Evolutionary conservation across 2,888 invertebrate genomes (phyloP).

Genomic region (Parnassius apollo): DNA sequence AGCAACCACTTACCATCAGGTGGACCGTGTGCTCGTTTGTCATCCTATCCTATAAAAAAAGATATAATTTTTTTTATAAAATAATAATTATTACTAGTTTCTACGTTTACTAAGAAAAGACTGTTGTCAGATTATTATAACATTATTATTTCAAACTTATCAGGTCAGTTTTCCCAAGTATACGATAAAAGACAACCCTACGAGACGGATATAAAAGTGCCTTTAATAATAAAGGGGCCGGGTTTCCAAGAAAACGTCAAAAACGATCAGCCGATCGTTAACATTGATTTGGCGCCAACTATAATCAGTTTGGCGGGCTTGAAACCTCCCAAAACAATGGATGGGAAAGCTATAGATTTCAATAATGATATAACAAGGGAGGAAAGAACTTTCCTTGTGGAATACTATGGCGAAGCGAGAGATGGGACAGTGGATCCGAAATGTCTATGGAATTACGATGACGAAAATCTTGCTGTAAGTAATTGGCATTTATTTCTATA

Average conservation of each 20-base stretch:
- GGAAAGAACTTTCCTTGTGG: conserved; percentile 84
- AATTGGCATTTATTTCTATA: neutral
- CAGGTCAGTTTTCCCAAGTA: conserved; percentile 93
- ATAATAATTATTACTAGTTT: no score
- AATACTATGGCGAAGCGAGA: conserved; percentile 90
- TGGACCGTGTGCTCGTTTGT: no score
- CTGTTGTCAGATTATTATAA: neutral
- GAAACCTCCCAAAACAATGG: conserved; percentile 75
- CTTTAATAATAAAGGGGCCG: conserved; percentile 90
- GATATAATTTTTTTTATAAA: no score
- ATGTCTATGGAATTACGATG: conserved; percentile 84
- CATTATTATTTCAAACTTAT: neutral
- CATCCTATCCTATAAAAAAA: no score
- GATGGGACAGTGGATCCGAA: conserved; percentile 72
- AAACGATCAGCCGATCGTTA: conserved; percentile 82
- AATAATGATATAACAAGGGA: conserved; percentile 32
- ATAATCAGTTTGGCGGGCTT: conserved; percentile 87
- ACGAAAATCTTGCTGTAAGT: conserved; percentile 82
- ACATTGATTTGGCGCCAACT: conserved; percentile 93
- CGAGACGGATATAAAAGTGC: conserved; percentile 93
- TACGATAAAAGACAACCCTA: conserved; percentile 95
- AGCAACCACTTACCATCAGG: no score
- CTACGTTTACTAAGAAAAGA: no score
- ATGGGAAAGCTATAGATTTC: conserved; percentile 75
- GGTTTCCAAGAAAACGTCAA: conserved; percentile 72